Percentiles rank a stretch among this genome's conserved stretches.
These are phyloP conservation scores for Drosophila mulleri DNA, from an alignment of 2,888 invertebrate genomes.

Conservation along the genomic window DNA sequence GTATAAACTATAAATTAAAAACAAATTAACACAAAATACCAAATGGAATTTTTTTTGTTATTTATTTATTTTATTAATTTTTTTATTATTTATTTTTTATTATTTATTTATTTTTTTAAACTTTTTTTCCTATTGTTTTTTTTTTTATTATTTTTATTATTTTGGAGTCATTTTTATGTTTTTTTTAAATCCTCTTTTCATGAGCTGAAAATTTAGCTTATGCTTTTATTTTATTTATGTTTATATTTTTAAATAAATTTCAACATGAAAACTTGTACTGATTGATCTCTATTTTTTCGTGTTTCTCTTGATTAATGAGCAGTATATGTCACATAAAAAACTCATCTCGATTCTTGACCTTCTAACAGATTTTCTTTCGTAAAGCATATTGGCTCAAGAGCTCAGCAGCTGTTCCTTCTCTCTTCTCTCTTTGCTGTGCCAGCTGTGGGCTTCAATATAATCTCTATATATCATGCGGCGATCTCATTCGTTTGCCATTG, in stretches of 20 bases:
- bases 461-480: background rate
- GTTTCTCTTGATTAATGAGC: background rate
- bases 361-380: background rate
- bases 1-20: too few relatives aligned
- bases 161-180: too few relatives aligned
- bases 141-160: too few relatives aligned
- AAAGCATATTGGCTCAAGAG: background rate
- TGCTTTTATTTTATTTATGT: too few relatives aligned
- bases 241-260: background rate
- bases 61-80: too few relatives aligned
- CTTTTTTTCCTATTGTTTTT: too few relatives aligned
- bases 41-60: too few relatives aligned
- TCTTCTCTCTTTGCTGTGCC: background rate
- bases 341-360: background rate
- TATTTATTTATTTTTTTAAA: too few relatives aligned
- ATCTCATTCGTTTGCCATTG: constrained; percentile 27
- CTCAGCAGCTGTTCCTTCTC: background rate
- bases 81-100: too few relatives aligned
- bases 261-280: background rate
- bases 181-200: too few relatives aligned
- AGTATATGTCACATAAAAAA: background rate
- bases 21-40: too few relatives aligned
- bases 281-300: background rate
- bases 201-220: background rate
- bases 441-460: constrained; percentile 13